A percentile compares a stretch with the other conserved stretches of the same genome.
Evolutionary conservation across 2,113 vertebrate genomes (phyloP).

Genomic region (Eubucco bourcierii): DNA sequence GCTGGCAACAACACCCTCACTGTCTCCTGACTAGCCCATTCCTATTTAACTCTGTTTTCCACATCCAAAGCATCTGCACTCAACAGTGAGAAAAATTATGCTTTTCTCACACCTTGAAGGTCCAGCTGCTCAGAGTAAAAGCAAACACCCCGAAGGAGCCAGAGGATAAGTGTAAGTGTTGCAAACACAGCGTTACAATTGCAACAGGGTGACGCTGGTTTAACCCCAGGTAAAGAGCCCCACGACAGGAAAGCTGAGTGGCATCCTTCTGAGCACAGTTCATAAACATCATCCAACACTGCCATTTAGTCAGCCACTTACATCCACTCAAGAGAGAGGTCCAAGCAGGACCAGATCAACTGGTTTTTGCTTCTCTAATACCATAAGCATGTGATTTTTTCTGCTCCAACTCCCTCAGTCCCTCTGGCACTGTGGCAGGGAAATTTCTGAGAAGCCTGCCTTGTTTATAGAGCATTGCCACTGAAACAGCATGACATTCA

Average conservation of each 20-base stretch:
- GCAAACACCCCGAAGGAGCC: background rate
- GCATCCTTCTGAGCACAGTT: background rate
- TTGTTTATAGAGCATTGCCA: constrained; percentile 11
- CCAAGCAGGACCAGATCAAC: background rate
- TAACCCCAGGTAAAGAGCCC: background rate
- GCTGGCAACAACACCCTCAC: constrained; percentile 18
- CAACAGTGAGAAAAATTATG: background rate
- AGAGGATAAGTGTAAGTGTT: background rate
- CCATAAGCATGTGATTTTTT: background rate
- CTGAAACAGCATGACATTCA: constrained; percentile 5
- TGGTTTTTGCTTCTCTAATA: background rate
- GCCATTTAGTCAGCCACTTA: background rate
- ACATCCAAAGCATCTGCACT: background rate
- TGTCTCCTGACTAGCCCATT: constrained; percentile 40
- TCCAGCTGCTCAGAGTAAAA: background rate
- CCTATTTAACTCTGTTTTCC: constrained; percentile 8
- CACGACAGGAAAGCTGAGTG: background rate
- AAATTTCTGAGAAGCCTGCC: constrained; percentile 18
- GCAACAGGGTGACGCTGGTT: background rate
- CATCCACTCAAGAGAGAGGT: background rate
- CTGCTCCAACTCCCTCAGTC: background rate
- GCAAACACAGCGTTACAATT: background rate
- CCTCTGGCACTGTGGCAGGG: background rate
- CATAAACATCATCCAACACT: background rate
- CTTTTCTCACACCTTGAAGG: background rate